Evolutionary conservation across 2,888 invertebrate species (phyloP).

Genomic region (Pseudeuparius sepicola): DNA sequence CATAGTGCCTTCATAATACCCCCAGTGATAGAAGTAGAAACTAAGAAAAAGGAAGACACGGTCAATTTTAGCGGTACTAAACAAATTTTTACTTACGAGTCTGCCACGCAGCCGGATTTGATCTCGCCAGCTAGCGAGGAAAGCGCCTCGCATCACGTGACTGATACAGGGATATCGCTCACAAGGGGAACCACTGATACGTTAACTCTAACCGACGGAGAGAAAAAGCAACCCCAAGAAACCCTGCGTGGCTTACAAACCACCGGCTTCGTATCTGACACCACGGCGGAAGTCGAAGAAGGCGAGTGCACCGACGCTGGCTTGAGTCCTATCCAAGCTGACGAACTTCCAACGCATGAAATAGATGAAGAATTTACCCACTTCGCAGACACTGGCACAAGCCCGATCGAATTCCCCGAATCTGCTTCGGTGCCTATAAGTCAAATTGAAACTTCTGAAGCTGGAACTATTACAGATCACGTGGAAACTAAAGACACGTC

Average conservation of each 20-base stretch:
- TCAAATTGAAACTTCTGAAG: conserved; percentile 43
- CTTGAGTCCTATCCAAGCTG: conserved; percentile 46
- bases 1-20: conserved; percentile 37
- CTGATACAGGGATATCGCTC: conserved; percentile 46
- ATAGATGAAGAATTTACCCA: conserved; percentile 37
- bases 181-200: conserved; percentile 43
- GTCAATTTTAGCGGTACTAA: conserved; percentile 44
- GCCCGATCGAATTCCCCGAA: conserved; percentile 43
- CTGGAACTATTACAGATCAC: conserved; percentile 43
- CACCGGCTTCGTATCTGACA: conserved; percentile 41
- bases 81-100: conserved; percentile 42
- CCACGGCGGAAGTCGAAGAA: conserved; percentile 40
- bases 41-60: conserved; percentile 41
- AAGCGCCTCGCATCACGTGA: conserved; percentile 43
- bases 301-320: conserved; percentile 46
- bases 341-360: conserved; percentile 38
- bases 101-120: conserved; percentile 30
- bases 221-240: conserved; percentile 35
- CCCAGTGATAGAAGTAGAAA: conserved; percentile 28
- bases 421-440: conserved; percentile 36
- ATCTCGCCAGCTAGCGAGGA: conserved; percentile 40
- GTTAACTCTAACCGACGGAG: conserved; percentile 38
- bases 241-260: conserved; percentile 36
- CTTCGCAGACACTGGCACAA: conserved; percentile 41
- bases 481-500: conserved; percentile 45